Conservation (phyloP, 1,140 invertebrate genomes). For the Diuraphis noxia region DNA sequence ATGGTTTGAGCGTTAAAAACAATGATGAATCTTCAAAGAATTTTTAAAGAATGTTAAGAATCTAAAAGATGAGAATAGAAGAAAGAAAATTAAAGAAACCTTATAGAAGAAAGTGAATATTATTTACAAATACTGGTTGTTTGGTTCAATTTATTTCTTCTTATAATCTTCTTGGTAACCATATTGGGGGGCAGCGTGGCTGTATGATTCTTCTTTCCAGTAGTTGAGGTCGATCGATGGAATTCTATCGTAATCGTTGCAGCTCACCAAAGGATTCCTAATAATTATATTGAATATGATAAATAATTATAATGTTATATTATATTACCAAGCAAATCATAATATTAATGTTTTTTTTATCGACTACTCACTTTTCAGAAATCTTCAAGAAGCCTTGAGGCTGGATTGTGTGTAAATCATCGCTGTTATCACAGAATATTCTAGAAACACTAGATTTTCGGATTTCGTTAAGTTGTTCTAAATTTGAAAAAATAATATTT, state of each 20-base stretch:
- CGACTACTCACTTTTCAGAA: conserved; percentile 64
- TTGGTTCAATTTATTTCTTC: conserved; percentile 52
- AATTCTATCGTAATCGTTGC: conserved; percentile 63
- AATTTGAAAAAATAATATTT: conserved; percentile 55
- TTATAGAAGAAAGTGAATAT: conserved; percentile 52
- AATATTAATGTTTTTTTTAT: conserved; percentile 16
- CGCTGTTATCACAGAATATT: conserved; percentile 85
- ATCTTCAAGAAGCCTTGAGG: conserved; percentile 67
- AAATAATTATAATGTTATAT: neutral
- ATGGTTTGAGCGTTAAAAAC: conserved; percentile 47
- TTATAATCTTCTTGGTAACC: conserved; percentile 52
- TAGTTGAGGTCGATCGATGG: conserved; percentile 67
- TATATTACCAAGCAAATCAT: neutral
- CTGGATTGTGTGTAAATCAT: conserved; percentile 76
- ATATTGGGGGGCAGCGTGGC: conserved; percentile 40
- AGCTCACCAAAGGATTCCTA: conserved; percentile 71
- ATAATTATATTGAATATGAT: conserved; percentile 32
- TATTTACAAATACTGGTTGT: conserved; percentile 44
- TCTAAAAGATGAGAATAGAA: conserved; percentile 14
- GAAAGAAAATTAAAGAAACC: conserved; percentile 39
- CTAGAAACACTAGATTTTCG: conserved; percentile 79
- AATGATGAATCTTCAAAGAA: conserved; percentile 15
- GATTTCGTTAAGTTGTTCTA: conserved; percentile 84
- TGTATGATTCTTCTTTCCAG: conserved; percentile 57
- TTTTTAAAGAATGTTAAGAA: conserved; percentile 46